Base-by-base conservation (phyloP, 2,113 vertebrate genomes). In the Nycticryphes semicollaris region DNA sequence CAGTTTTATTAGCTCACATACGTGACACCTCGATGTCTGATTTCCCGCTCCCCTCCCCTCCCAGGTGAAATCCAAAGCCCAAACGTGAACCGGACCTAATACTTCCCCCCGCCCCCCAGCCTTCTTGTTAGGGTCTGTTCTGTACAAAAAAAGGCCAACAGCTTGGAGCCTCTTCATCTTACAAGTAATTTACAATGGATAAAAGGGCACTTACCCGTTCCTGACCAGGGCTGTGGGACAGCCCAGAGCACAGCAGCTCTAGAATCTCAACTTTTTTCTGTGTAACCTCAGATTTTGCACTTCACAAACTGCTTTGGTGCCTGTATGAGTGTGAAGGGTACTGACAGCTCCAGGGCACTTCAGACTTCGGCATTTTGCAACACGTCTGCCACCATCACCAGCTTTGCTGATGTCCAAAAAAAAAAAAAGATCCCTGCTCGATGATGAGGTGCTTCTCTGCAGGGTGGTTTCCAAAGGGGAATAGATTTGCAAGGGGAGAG, bases 1-100 rank as follows among this genome's bases (percentile, higher is more conserved):
- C 81, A 18, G 75, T 76, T 97, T 97, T 87, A 93, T 90, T 88
- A 93, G 89, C 94, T 98, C 87, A 14, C 91, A 93, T 93, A 96
- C 87, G 82, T 81, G 94, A 96, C 92, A 93, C 92, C 89, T 91
- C 69, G 2, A 85, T 82, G 94, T 96, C 95, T 96, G 77, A 81
- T 70, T 93, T 84, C 70, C 50, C 59, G 1, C 84, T 86, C 85
- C 63, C 68, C 51, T 24, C 79, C 87, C 76, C 60, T 91, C 74
- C 22, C 5, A 79, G 93, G 76, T 84, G 94, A 96, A 97, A 97
- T 91, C 93, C 91, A 95, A 97, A 89, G 85, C 80, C 54, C 64
- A 89, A 93, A 94, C 5, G 9, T 79, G 91, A 94, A 70, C 41
- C 1, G 76, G 83, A 68, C 74, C 69, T 75, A 63, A 90, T 60